These are phyloP conservation scores for Lateolabrax maculatus DNA, from an alignment of 2,797 vertebrate species.

Conservation along the genomic window DNA sequence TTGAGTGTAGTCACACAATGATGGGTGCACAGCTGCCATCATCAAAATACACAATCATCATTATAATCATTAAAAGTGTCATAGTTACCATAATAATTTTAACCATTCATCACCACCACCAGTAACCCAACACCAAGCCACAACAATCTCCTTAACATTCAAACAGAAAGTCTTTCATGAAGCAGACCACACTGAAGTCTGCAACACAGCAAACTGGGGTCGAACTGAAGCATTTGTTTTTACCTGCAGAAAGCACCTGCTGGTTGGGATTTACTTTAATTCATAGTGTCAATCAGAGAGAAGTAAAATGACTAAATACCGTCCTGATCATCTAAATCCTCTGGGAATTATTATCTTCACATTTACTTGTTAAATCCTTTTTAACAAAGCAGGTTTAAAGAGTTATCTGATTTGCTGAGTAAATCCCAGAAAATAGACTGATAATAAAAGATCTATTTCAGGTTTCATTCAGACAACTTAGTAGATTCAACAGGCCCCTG, in stretches of 20 bases:
- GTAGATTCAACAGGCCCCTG: constrained; percentile 8
- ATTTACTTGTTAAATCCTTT: constrained; percentile 16
- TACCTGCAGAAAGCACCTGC: constrained; percentile 37
- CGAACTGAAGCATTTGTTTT: constrained; percentile 35
- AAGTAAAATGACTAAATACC: constrained; percentile 15
- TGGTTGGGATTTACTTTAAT: constrained; percentile 11
- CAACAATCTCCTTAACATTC: constrained; percentile 59
- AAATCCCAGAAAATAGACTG: neutral
- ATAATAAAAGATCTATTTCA: neutral
- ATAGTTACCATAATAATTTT: constrained; percentile 32
- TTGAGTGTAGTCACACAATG: constrained; percentile 72
- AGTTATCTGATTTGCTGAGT: neutral
- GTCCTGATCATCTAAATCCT: constrained; percentile 41
- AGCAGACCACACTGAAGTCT: constrained; percentile 51
- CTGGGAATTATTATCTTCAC: neutral
- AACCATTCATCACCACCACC: constrained; percentile 56
- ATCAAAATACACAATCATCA: constrained; percentile 80
- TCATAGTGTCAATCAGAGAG: constrained; percentile 11
- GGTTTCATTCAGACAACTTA: constrained; percentile 7
- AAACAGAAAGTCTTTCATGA: constrained; percentile 34
- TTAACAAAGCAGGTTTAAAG: neutral
- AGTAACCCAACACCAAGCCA: constrained; percentile 58
- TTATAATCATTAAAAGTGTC: constrained; percentile 74
- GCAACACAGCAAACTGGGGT: constrained; percentile 50
- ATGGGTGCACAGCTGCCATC: constrained; percentile 73